Base-by-base conservation (phyloP, 2,113 vertebrate species). In the Cyphomyrus discorhynchus region DNA sequence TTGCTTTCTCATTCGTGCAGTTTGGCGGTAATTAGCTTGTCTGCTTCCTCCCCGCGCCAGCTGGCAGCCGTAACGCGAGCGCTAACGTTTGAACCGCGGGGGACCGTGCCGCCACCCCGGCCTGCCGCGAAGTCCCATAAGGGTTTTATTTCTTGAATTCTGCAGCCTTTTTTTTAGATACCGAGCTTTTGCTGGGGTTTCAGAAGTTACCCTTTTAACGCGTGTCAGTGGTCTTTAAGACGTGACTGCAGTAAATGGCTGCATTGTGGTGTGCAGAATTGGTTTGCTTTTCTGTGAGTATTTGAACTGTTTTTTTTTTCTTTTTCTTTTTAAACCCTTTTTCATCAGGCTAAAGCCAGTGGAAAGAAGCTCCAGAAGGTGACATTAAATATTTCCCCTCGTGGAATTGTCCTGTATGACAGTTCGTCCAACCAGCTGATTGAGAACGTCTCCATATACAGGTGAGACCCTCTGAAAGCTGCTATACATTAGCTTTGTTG, bases 401-500 rank as follows among this genome's bases (percentile, higher is more conserved):
- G 98, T 19, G 98, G 98, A 77, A 99, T 99, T 3, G 96, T 99
- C 93, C 96, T 99, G 58, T 96, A 95, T 0, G 98, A 99, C 94
- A 93, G 94, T 77, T 91, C 94, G 88, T 98, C 96, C 7, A 97
- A 96, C 21, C 97, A 98, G 93, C 94, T 98, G 86, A 99, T 99
- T 2, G 98, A 99, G 94, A 99, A 98, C 10, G 83, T 99, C 92
- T 99, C 98, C 91, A 99, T 99, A 91, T 99, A 99, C 97, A 98
- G 98, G 98, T 99, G 93, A 6, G 95, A 91, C 3, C 42, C 42
- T 47, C 62, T 70, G 62, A 31, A 31, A 70, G 62, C 27, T 31
- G n/a, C 58, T 10, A 11, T 66, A 9, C 58, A n/a, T 66, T 27
- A 9, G 58, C 58, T 27, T 27, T 66, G 8, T 13, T 4, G n/a